Evolutionary conservation across 2,888 invertebrate species (phyloP), one percentile per base, ranked within the genome.

Genomic region (Melanargia galathea): DNA sequence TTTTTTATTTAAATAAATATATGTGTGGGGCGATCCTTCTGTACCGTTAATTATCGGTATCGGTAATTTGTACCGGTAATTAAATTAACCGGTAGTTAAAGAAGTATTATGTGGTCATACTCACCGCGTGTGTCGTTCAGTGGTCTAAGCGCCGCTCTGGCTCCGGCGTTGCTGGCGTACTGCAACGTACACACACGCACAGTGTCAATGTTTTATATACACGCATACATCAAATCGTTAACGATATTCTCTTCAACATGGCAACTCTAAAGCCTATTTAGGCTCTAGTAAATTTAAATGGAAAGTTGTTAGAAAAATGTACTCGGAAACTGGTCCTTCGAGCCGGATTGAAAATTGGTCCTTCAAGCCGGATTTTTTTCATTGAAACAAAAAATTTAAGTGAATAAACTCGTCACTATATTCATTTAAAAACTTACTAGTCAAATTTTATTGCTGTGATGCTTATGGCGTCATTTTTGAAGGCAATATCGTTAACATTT

Each of bases 151-250:
- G 93, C 93, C 94, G 93, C 93, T 94, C 93, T 96, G 95, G 94
- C 95, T 96, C 93, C 96, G 95, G 92, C 96, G 96, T 93, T 95
- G 95, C 93, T 96, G 96, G 94, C 96, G 96, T 96, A 96, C 97
- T 97, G 96, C 93, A 95, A 95, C 83, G 73, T 82, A 89, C 86
- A 88, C 83, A 83, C 79, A 75, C 77, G 81, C 78, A 84, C 75
- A 75, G 79, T 78, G 80, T 83, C 82, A 81, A 79, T 80, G 73
- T 74, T 75, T 77, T 79, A 80, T 77, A 75, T 76, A 85, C 79
- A 81, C 73, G 77, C 70, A 76, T 63, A 64, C 60, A 62, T 40
- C 6, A 54, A 46, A 46, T 35, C 38, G 51, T 22, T 62, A 52
- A 33, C 65, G 63, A 64, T 63, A 45, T 58, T 70, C 64, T 64